Percentiles rank a stretch among this genome's conserved stretches.
Evolutionary conservation across 2,113 vertebrate species (phyloP).

Genomic region (Ptilorrhoa leucosticta): DNA sequence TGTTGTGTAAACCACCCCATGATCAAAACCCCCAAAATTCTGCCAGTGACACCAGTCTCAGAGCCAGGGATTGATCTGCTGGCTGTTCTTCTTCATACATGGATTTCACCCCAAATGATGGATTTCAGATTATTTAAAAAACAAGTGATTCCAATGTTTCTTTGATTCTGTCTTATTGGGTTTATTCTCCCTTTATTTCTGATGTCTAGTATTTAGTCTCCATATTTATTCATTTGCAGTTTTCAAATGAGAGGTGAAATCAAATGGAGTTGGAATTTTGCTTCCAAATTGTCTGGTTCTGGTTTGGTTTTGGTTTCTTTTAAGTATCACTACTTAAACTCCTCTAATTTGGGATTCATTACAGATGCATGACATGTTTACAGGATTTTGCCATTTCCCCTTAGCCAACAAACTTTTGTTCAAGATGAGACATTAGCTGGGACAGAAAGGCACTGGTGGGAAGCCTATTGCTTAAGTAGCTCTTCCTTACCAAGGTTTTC

Average conservation of each 20-base stretch:
- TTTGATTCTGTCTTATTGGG: neutral
- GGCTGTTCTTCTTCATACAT: neutral
- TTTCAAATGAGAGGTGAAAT: neutral
- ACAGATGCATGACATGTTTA: neutral
- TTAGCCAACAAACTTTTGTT: neutral
- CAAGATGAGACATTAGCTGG: neutral
- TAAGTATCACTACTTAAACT: neutral
- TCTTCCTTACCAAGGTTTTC: neutral
- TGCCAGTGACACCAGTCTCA: neutral
- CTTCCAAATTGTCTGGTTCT: neutral
- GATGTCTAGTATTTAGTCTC: neutral
- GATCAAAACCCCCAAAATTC: neutral
- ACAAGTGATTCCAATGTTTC: neutral
- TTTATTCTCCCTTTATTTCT: neutral
- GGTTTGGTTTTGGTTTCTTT: neutral
- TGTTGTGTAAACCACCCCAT: neutral
- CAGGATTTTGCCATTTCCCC: neutral
- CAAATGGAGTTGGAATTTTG: neutral
- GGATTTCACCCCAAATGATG: neutral
- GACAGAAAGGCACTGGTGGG: neutral
- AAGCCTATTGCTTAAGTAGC: neutral
- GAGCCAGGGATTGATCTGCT: neutral
- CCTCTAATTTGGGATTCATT: neutral
- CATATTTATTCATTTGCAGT: neutral
- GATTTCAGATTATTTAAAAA: neutral